Conservation (phyloP, 2,888 invertebrate genomes). For the Nematopogon swammerdamellus region DNA sequence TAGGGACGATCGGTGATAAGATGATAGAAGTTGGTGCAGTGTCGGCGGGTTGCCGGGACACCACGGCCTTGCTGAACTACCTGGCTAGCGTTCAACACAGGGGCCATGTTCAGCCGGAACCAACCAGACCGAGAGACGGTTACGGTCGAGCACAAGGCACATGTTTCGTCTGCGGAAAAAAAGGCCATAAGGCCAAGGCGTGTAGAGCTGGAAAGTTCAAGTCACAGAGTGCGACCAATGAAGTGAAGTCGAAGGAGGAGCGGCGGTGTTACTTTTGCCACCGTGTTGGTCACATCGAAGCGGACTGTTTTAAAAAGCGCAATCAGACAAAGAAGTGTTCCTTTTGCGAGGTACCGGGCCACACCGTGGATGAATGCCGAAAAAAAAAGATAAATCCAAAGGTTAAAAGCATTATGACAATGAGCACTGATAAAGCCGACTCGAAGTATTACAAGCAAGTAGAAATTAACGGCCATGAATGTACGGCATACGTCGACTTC, state of each 20-base stretch:
- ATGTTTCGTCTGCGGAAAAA: conserved; percentile 6
- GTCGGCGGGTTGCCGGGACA: conserved; percentile 5
- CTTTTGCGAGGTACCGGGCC: conserved; percentile 5
- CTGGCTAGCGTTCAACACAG: too few species aligned
- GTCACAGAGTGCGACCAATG: too few species aligned
- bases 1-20: conserved; percentile 5
- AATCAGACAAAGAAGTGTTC: conserved; percentile 3
- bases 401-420: conserved; percentile 2
- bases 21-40: conserved; percentile 5
- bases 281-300: conserved; percentile 5
- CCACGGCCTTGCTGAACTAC: not conserved
- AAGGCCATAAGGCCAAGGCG: conserved; percentile 7
- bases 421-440: not conserved
- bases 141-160: too few species aligned
- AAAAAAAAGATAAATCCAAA: not conserved
- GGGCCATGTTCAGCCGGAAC: too few species aligned
- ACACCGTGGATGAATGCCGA: conserved; percentile 5
- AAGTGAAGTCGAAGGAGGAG: not conserved
- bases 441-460: conserved; percentile 9
- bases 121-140: not conserved
- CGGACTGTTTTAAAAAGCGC: conserved; percentile 6
- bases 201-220: too few species aligned
- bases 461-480: conserved; percentile 3
- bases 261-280: not conserved
- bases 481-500: conserved; percentile 9